Conservation (phyloP, 2,797 vertebrate genomes). For the Mus minutoides region DNA sequence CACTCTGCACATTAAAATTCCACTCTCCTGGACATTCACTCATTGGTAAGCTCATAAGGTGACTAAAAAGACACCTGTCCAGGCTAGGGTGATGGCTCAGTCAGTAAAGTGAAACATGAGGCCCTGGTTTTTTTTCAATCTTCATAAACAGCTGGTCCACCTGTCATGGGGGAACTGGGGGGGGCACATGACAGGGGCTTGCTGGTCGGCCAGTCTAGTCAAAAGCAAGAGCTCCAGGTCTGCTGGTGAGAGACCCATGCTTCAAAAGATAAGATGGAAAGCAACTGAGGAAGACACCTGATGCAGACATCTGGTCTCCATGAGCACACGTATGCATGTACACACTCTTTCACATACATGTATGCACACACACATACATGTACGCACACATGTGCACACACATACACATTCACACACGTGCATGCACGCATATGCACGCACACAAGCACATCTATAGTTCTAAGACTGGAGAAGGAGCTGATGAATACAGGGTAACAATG, state of each 20-base stretch:
- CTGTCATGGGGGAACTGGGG: not conserved
- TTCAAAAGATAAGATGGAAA: not conserved
- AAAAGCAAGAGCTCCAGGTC: not conserved
- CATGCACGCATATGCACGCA: rapidly evolving
- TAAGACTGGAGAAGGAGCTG: not conserved
- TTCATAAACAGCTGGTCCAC: not conserved
- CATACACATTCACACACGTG: not conserved
- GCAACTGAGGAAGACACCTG: not conserved
- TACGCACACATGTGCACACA: not conserved
- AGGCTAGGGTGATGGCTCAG: not conserved
- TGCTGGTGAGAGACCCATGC: not conserved
- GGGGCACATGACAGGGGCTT: not conserved
- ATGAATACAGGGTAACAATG: rapidly evolving
- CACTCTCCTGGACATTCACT: not conserved
- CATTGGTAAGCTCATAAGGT: not conserved
- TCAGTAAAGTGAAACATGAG: not conserved
- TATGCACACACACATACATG: not conserved
- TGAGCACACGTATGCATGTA: not conserved
- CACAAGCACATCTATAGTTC: not conserved
- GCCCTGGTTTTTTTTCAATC: not conserved
- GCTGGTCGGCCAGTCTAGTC: not conserved
- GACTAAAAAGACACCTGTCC: not conserved
- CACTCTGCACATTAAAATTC: not conserved
- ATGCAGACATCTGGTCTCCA: not conserved
- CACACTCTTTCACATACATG: not conserved